Evolutionary conservation across 2,113 vertebrate species (phyloP), one percentile per base, ranked within the genome.

Genomic region (Bucco capensis): DNA sequence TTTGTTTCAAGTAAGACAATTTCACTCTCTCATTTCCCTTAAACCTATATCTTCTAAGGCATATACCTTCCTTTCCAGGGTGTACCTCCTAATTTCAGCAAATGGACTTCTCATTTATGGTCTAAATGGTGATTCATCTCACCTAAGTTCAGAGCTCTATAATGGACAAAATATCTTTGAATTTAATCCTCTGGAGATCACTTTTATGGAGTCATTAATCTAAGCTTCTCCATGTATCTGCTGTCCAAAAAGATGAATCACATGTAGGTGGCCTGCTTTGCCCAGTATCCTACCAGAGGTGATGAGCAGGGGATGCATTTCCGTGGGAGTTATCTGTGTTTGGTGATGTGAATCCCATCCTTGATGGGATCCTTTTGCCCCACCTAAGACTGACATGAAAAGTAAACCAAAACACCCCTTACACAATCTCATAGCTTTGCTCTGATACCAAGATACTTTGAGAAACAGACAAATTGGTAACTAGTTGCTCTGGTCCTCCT

Each of bases 391-490:
- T 75, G 49, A 42, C 67, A 14, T 31, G 83, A 83, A 84, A 75
- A 89, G 71, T 66, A 90, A 93, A 83, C 33, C 72, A 5, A 79
- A 87, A 83, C n/a, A n/a, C 2, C n/a, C 24, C 60, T 79, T 57
- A 62, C 51, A n/a, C 76, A 92, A 72, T 86, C 57, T 31, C 47
- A 10, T 54, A 44, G 69, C 56, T 87, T 79, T 77, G 64, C 77
- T 75, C 40, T 91, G 80, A 88, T 92, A 90, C 31, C 38, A 47
- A 82, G 27, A 15, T 6, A 28, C 18, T 70, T 73, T 6, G 65
- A 78, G 80, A 90, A 92, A 79, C 50, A 77, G 65, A 72, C 37
- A 89, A 89, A 87, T 38, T n/a, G 72, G 67, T 70, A 70, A 92
- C 88, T 84, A 83, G 38, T 84, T 94, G 90, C 77, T 93, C 40